phyloP scores from a whole-genome alignment of 2,888 invertebrate genomes.

The Mythimna vitellina region DNA sequence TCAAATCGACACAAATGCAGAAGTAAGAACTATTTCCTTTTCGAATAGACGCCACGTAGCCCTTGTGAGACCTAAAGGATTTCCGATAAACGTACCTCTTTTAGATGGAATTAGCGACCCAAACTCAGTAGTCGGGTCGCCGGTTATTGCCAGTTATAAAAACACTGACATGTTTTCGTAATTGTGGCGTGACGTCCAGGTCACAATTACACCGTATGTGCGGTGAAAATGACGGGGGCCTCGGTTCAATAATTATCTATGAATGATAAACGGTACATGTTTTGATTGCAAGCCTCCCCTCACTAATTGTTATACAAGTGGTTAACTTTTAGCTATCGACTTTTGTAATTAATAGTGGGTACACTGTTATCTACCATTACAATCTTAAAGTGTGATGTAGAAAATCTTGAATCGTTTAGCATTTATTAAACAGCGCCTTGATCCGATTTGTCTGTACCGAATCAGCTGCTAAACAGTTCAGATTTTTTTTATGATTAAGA shows the following conservation, averaged over 20 bases:
- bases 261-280: conserved; percentile 71
- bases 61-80: not conserved
- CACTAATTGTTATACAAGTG: conserved; percentile 58
- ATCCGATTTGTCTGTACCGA: not conserved
- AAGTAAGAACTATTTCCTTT: not conserved
- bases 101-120: conserved; percentile 15
- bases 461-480: not conserved
- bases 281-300: conserved; percentile 59
- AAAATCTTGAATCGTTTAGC: not conserved
- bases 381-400: not conserved
- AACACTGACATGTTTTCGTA: conserved; percentile 81
- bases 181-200: conserved; percentile 74
- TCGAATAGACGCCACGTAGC: not conserved
- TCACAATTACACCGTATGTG: conserved; percentile 86
- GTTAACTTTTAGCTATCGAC: conserved; percentile 64
- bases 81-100: not conserved
- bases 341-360: conserved; percentile 41
- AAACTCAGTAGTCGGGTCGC: conserved; percentile 17
- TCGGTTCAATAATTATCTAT: conserved; percentile 73
- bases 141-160: conserved; percentile 34
- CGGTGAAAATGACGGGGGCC: conserved; percentile 66
- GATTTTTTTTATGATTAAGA: no score
- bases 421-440: not conserved
- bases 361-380: conserved; percentile 1
- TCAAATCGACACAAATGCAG: no score